Evolutionary conservation across 2,797 vertebrate species (phyloP).

Genomic region (Sardinella longiceps): DNA sequence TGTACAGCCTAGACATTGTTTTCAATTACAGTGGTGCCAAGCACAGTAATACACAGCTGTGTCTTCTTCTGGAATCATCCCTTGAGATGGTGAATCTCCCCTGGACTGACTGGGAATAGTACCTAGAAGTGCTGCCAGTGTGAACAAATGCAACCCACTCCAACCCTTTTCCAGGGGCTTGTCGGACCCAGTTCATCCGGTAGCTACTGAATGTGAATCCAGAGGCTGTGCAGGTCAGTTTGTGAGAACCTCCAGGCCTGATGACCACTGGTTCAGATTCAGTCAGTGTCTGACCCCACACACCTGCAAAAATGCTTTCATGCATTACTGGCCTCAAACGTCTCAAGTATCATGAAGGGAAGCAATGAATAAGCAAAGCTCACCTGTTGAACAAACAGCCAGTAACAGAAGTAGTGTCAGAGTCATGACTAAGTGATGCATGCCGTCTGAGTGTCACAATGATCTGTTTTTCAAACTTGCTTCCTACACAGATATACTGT

Average conservation of each 20-base stretch:
- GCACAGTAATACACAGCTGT: conserved; percentile 47
- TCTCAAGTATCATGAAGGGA: not conserved
- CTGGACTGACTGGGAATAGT: conserved; percentile 27
- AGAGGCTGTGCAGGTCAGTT: conserved; percentile 31
- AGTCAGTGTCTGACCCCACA: conserved; percentile 27
- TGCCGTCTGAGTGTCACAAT: not conserved
- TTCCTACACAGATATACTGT: not conserved
- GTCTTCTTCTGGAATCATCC: conserved; percentile 50
- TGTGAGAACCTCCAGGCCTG: conserved; percentile 32
- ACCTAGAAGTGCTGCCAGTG: not conserved
- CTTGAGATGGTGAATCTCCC: conserved; percentile 57
- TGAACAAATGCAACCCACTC: not conserved
- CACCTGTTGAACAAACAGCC: not conserved
- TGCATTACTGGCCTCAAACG: too few relatives aligned
- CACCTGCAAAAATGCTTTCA: not conserved
- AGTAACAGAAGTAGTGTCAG: not conserved
- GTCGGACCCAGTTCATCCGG: conserved; percentile 9
- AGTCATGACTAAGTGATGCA: not conserved
- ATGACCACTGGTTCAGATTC: conserved; percentile 33
- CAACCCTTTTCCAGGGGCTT: conserved; percentile 35
- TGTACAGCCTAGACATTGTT: not conserved
- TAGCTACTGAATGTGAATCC: conserved; percentile 26
- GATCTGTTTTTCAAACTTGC: not conserved
- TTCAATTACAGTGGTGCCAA: not conserved
- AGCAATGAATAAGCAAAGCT: not conserved